Evolutionary conservation across 2,797 vertebrate species (phyloP).

Genomic region (Mastacembelus armatus): DNA sequence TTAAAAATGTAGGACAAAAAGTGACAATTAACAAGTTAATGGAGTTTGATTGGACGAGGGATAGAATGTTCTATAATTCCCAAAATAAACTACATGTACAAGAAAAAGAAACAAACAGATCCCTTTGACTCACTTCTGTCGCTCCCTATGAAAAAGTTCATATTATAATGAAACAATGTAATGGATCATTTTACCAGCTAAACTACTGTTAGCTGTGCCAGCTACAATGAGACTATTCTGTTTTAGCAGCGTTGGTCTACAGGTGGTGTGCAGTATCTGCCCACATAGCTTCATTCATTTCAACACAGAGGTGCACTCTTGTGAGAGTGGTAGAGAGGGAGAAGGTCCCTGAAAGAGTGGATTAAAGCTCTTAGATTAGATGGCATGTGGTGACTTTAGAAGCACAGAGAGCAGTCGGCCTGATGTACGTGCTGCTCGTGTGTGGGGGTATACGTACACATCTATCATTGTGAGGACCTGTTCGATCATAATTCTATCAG

Average conservation of each 20-base stretch:
- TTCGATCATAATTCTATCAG: too few species aligned
- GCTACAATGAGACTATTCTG: too few species aligned
- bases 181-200: too few species aligned
- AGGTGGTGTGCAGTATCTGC: constrained; percentile 1
- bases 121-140: background rate
- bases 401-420: constrained; percentile 68
- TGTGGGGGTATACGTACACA: too few species aligned
- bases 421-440: constrained; percentile 25
- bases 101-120: constrained; percentile 40
- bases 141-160: constrained; percentile 5
- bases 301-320: constrained; percentile 3
- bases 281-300: background rate
- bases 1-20: constrained; percentile 2
- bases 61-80: constrained; percentile 24
- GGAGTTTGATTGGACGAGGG: constrained; percentile 16
- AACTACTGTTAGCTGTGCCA: too few species aligned
- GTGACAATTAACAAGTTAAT: constrained; percentile 13
- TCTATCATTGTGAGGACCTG: too few species aligned
- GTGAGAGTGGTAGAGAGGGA: constrained; percentile 1
- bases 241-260: too few species aligned
- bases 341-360: constrained; percentile 46
- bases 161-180: constrained; percentile 2
- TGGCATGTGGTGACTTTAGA: constrained; percentile 67
- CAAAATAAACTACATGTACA: constrained; percentile 41
- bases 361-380: constrained; percentile 74